Evolutionary conservation across 2,797 vertebrate genomes (phyloP).

Genomic region (Sciurus vulgaris): DNA sequence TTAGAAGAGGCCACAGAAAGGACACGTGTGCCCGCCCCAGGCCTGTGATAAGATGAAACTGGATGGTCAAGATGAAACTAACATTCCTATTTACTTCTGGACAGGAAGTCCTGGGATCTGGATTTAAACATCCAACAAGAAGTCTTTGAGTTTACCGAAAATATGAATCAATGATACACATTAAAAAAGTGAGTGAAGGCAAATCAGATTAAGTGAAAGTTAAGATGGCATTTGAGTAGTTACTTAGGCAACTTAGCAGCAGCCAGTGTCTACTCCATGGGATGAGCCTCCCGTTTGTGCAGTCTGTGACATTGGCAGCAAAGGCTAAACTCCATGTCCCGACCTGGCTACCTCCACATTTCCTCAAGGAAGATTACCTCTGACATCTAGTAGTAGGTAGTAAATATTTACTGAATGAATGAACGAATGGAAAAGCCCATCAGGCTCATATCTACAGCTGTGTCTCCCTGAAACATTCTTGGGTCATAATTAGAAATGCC

Average conservation of each 20-base stretch:
- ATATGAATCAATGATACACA: neutral
- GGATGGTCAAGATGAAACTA: neutral
- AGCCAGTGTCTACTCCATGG: neutral
- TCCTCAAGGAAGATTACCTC: too few relatives aligned
- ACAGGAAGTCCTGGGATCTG: neutral
- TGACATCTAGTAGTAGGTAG: neutral
- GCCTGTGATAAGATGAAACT: neutral
- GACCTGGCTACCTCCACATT: neutral
- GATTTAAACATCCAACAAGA: neutral
- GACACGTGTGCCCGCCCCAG: neutral
- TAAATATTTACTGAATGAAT: neutral
- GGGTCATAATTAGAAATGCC: neutral
- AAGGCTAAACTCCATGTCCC: neutral
- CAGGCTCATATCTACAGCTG: neutral
- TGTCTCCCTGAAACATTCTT: neutral
- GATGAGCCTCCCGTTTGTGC: accelerated
- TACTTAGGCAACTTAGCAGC: neutral
- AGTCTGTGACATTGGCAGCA: accelerated
- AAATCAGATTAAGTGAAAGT: slow-evolving; percentile 13
- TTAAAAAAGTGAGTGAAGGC: neutral
- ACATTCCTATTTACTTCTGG: neutral
- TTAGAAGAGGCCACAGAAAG: neutral
- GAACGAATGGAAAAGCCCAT: neutral
- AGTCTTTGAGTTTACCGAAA: neutral
- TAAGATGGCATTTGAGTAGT: neutral